These are phyloP conservation scores for Illadopsis cleaveri DNA, from an alignment of 2,113 vertebrate species.

Conservation along the genomic window DNA sequence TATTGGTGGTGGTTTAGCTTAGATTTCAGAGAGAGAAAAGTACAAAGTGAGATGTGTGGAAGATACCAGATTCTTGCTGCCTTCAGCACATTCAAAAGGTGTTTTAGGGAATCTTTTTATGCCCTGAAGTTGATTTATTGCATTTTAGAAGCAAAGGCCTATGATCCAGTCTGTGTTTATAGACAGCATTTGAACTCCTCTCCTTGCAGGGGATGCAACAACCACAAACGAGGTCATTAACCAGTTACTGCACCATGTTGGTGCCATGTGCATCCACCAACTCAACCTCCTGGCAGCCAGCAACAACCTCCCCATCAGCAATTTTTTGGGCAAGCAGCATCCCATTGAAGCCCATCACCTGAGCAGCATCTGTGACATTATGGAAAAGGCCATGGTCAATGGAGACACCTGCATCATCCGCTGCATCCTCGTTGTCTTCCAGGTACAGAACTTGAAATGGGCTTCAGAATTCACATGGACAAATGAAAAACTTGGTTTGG, in stretches of 20 bases:
- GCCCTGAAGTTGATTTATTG: not conserved
- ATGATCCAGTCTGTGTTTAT: not conserved
- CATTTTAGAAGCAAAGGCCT: not conserved
- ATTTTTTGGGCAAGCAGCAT: slow-evolving; percentile 92
- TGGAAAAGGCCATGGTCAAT: slow-evolving; percentile 98
- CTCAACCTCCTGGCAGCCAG: slow-evolving; percentile 92
- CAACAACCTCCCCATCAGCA: slow-evolving; percentile 86
- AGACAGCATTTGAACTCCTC: not conserved
- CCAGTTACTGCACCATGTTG: slow-evolving; percentile 96
- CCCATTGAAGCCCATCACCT: slow-evolving; percentile 94
- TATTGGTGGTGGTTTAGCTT: not conserved
- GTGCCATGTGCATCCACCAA: slow-evolving; percentile 99
- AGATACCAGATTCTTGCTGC: not conserved
- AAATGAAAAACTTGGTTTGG: not conserved
- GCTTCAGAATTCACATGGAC: not conserved
- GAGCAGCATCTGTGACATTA: slow-evolving; percentile 97
- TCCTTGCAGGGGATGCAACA: slow-evolving; percentile 86
- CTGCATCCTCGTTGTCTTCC: slow-evolving; percentile 96
- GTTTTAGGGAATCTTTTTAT: not conserved
- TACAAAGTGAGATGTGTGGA: not conserved
- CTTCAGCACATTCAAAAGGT: not conserved
- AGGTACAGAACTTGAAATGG: slow-evolving; percentile 74
- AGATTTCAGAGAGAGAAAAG: not conserved
- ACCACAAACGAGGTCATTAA: slow-evolving; percentile 93
- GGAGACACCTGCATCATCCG: slow-evolving; percentile 94